These are phyloP conservation scores for Daphoenositta chrysoptera DNA, from an alignment of 2,113 vertebrate genomes.

Conservation along the genomic window DNA sequence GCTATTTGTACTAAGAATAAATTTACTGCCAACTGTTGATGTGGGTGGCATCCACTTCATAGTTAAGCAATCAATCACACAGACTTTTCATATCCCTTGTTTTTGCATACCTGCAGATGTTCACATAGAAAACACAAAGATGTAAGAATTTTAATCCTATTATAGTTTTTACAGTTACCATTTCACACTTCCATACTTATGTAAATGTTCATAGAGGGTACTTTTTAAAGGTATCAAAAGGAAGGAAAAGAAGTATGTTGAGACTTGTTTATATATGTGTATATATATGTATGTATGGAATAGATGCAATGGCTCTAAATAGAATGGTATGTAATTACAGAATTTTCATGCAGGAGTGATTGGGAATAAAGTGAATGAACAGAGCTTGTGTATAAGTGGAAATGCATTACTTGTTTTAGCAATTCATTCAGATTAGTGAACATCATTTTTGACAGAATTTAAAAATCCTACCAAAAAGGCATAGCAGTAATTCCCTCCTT, in stretches of 20 bases:
- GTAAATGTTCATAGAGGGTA: not conserved
- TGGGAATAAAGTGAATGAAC: not conserved
- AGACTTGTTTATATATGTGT: not conserved
- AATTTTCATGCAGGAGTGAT: not conserved
- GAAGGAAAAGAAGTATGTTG: not conserved
- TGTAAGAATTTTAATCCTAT: not conserved
- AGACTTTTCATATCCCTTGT: not conserved
- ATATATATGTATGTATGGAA: not conserved
- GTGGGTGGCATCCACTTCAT: not conserved
- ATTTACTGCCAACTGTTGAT: constrained; percentile 2
- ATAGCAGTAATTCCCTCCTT: not conserved
- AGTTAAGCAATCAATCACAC: not conserved
- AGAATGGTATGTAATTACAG: not conserved
- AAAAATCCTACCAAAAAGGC: not conserved
- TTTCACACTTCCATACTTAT: not conserved
- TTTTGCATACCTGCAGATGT: not conserved
- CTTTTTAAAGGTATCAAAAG: not conserved
- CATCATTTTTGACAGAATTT: not conserved
- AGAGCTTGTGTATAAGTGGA: not conserved
- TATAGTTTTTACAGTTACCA: not conserved
- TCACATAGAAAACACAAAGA: not conserved
- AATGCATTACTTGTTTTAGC: not conserved
- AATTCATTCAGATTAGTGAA: not conserved
- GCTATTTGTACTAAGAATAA: constrained; percentile 20
- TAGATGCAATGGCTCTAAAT: not conserved